These are phyloP conservation scores for Balaenoptera acutorostrata DNA, from an alignment of 2,113 vertebrate genomes.

Conservation along the genomic window DNA sequence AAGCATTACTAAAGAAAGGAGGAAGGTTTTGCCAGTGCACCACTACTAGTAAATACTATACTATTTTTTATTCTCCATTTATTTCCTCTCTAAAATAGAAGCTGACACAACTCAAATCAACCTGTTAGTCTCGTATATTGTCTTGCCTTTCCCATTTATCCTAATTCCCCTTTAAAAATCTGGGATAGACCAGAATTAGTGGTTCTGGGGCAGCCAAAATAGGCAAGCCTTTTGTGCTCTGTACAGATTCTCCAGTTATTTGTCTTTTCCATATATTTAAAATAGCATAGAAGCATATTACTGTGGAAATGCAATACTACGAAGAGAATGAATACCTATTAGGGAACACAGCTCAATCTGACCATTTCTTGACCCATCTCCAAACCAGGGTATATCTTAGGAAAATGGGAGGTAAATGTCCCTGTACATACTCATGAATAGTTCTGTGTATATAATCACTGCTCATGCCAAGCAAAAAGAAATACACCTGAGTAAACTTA, in stretches of 20 bases:
- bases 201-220: background rate
- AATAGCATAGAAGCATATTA: background rate
- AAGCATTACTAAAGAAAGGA: background rate
- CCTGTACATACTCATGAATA: background rate
- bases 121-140: background rate
- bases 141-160: constrained; percentile 16
- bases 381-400: background rate
- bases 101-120: background rate
- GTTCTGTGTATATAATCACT: background rate
- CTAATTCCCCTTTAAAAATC: background rate
- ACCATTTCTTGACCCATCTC: background rate
- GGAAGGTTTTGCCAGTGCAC: background rate
- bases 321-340: background rate
- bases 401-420: background rate
- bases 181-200: background rate
- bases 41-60: background rate
- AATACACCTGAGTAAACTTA: background rate
- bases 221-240: background rate
- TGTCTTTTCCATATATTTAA: constrained; percentile 8
- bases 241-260: background rate
- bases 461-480: background rate
- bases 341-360: background rate
- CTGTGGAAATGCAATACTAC: background rate
- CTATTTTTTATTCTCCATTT: background rate
- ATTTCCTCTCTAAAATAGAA: constrained; percentile 8